Percentiles rank a stretch among this genome's conserved stretches.
Conservation (phyloP, 2,888 invertebrate species). For the Troglohyphantes excavatus region DNA sequence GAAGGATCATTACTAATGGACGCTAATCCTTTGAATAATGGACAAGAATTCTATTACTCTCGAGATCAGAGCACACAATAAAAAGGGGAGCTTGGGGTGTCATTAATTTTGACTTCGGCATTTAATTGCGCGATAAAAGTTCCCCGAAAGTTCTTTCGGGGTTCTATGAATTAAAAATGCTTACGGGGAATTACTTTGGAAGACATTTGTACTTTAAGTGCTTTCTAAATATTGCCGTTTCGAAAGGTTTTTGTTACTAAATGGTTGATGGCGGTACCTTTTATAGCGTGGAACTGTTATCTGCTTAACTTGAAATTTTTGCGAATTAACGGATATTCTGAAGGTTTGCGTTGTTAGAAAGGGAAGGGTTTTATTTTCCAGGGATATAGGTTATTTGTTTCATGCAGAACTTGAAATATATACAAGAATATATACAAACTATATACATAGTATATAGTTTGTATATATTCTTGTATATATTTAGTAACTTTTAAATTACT, state of each 20-base stretch:
- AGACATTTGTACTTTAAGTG: background rate
- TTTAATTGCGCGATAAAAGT: slow-evolving; percentile 48
- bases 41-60: slow-evolving; percentile 46
- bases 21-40: slow-evolving; percentile 64
- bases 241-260: background rate
- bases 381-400: too few species aligned
- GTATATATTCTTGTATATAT: too few species aligned
- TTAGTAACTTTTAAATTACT: too few species aligned
- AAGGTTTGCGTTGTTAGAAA: too few species aligned
- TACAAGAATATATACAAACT: too few species aligned
- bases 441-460: too few species aligned
- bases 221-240: background rate
- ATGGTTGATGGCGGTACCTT: too few species aligned
- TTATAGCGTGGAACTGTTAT: too few species aligned
- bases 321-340: too few species aligned
- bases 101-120: slow-evolving; percentile 47
- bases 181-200: background rate
- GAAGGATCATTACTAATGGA: slow-evolving; percentile 58
- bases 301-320: too few species aligned
- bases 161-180: slow-evolving; percentile 29
- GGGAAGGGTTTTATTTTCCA: too few species aligned
- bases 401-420: too few species aligned
- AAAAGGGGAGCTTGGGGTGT: slow-evolving; percentile 17
- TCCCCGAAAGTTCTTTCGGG: slow-evolving; percentile 9
- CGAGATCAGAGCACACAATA: slow-evolving; percentile 32